Evolutionary conservation across 2,888 invertebrate genomes (phyloP), one percentile per base, ranked within the genome.

Genomic region (Oxytorus armatus): DNA sequence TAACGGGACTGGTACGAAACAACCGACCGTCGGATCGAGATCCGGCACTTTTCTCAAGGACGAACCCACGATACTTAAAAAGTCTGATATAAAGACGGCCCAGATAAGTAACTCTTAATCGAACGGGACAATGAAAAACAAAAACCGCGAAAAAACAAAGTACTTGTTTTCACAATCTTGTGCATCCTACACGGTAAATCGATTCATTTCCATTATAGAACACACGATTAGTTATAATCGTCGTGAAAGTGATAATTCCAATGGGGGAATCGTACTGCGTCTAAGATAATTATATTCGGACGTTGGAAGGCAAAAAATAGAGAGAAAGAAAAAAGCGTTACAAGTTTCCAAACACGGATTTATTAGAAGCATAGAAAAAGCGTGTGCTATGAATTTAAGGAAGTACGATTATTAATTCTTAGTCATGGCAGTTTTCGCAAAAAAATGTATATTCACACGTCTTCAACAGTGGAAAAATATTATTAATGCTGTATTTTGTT

Each of bases 1-100:
- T 85, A 89, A 88, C 53, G 88, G 87, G 14, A 89, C 49, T 87
- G 86, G 11, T 89, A 89, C 44, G n/a, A 90, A 91, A 79, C 92
- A 92, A 79, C 90, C 91, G 8, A 92, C 92, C 2, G 92, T 93
- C 47, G 92, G 93, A 59, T 93, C 92, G 8, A 93, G 96, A 53
- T 96, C 96, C 0, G 95, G 95, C 16, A 96, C 96, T 0, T 96
- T 96, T 88, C 92, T 95, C 16, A 96, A 96, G 90, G 96, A 96
- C 84, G 96, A 96, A 90, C 96, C 96, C 0, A 95, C 95, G 18
- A 93, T 95, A 88, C 90, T 94, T 80, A 93, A 93, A 72, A 94
- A 93, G 66, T 86, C 90, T 11, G 92, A 92, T 79, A 88, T 91
- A 74, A 90, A 89, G 75, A 85, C 88, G 16, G 87, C 89, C 55